Evolutionary conservation across 2,113 vertebrate genomes (phyloP).

Genomic region (Formicarius rufipectus): DNA sequence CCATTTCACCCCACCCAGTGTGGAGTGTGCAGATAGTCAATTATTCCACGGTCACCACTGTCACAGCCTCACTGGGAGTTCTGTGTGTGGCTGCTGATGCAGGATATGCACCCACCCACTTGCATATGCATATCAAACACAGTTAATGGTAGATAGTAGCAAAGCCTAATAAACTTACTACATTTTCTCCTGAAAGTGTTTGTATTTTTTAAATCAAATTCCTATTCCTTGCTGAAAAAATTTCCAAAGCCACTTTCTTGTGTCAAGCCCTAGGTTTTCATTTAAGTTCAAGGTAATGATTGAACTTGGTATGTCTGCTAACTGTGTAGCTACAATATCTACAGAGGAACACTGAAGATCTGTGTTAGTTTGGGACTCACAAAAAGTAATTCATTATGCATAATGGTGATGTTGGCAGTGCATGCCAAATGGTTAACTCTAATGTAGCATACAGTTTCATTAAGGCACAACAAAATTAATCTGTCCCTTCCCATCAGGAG

Average conservation of each 20-base stretch:
- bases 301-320: constrained; percentile 15
- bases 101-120: not conserved
- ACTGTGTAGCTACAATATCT: not conserved
- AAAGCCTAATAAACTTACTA: not conserved
- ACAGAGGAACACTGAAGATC: constrained; percentile 60
- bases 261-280: not conserved
- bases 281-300: not conserved
- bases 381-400: constrained; percentile 79
- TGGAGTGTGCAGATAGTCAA: no score
- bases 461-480: constrained; percentile 84
- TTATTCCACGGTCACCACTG: no score
- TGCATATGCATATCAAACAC: not conserved
- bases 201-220: not conserved
- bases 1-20: no score
- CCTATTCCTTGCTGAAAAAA: not conserved
- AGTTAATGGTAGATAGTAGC: not conserved
- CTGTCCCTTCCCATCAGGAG: constrained; percentile 81
- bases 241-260: not conserved
- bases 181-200: not conserved
- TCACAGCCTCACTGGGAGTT: fast-evolving
- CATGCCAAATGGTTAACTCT: constrained; percentile 83
- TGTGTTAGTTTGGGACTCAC: constrained; percentile 75
- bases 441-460: constrained; percentile 88
- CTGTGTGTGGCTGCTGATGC: not conserved
- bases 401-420: constrained; percentile 80